These are phyloP conservation scores for Pterophyllum scalare DNA, from an alignment of 2,113 vertebrate genomes.

Conservation along the genomic window DNA sequence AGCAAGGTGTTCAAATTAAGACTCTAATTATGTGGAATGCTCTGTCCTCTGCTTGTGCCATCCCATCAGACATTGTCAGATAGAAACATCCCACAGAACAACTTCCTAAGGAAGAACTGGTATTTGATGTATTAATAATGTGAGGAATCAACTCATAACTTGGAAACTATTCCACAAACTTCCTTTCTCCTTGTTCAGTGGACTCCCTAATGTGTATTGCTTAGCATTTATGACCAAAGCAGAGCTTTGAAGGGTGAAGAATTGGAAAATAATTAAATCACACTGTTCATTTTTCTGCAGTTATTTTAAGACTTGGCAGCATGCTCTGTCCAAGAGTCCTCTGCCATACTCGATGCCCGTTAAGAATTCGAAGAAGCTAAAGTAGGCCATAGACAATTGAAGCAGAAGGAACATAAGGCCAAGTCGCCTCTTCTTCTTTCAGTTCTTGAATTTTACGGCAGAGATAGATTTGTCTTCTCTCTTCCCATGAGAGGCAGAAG, in stretches of 20 bases:
- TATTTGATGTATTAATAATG: slow-evolving; percentile 26
- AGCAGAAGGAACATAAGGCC: slow-evolving; percentile 44
- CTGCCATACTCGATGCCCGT: slow-evolving; percentile 50
- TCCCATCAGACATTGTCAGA: slow-evolving; percentile 36
- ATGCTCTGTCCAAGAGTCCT: slow-evolving; percentile 35
- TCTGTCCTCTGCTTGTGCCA: slow-evolving; percentile 43
- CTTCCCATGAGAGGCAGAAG: neutral
- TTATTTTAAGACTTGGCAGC: slow-evolving; percentile 65
- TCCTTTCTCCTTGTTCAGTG: neutral
- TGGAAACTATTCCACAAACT: neutral
- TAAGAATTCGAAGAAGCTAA: slow-evolving; percentile 64
- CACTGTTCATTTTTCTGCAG: slow-evolving; percentile 15
- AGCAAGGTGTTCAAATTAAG: slow-evolving; percentile 75
- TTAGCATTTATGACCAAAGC: slow-evolving; percentile 1
- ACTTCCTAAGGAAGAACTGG: neutral
- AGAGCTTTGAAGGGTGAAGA: neutral
- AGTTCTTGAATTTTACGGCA: neutral
- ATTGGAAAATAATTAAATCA: slow-evolving; percentile 21
- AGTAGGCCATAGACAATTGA: slow-evolving; percentile 57
- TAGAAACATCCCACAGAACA: slow-evolving; percentile 18
- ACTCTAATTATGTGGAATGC: slow-evolving; percentile 70
- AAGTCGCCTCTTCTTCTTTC: slow-evolving; percentile 18
- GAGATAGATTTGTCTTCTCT: neutral
- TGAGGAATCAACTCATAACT: neutral
- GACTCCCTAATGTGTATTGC: neutral